Percentiles rank a stretch among this genome's conserved stretches.
Evolutionary conservation across 92 coral and sea anemone species (phyloP).

Genomic region (Zoanthus sansibaricus): DNA sequence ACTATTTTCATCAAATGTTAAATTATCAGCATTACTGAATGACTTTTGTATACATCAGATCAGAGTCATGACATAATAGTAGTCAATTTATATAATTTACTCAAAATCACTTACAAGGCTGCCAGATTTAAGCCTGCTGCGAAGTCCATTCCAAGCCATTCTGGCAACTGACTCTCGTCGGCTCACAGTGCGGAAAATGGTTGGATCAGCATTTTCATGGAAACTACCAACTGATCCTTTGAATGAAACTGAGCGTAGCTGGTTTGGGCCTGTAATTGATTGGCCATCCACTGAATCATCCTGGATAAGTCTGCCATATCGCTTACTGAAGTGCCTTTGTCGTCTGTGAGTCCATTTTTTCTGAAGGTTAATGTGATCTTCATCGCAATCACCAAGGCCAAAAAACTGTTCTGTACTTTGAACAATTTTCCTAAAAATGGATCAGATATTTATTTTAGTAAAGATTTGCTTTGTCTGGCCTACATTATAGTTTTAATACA

Average conservation of each 20-base stretch:
- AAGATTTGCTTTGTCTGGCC: no score
- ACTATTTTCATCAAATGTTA: no score
- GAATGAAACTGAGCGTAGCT: slow-evolving; percentile 11
- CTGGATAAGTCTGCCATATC: slow-evolving; percentile 80
- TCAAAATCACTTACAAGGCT: slow-evolving; percentile 52
- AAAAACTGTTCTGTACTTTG: slow-evolving; percentile 95
- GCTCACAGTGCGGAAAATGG: slow-evolving; percentile 81
- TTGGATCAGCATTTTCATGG: slow-evolving; percentile 67
- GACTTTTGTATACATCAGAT: no score
- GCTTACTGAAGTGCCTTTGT: slow-evolving; percentile 85
- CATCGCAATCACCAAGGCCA: slow-evolving; percentile 92
- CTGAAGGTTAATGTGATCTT: slow-evolving; percentile 72
- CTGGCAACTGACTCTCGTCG: slow-evolving; percentile 94
- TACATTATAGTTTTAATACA: no score
- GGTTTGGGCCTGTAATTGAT: slow-evolving; percentile 35
- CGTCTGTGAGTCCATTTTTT: slow-evolving; percentile 91
- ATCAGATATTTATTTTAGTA: not conserved
- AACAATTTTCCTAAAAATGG: slow-evolving; percentile 79
- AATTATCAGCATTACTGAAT: no score
- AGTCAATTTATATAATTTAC: no score
- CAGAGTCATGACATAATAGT: no score
- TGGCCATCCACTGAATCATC: slow-evolving; percentile 75
- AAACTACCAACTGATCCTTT: slow-evolving; percentile 30
- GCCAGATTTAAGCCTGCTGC: slow-evolving; percentile 57
- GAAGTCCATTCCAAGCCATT: slow-evolving; percentile 95